phyloP scores from a whole-genome alignment of 2,113 vertebrate species.

The Podarcis raffonei region DNA sequence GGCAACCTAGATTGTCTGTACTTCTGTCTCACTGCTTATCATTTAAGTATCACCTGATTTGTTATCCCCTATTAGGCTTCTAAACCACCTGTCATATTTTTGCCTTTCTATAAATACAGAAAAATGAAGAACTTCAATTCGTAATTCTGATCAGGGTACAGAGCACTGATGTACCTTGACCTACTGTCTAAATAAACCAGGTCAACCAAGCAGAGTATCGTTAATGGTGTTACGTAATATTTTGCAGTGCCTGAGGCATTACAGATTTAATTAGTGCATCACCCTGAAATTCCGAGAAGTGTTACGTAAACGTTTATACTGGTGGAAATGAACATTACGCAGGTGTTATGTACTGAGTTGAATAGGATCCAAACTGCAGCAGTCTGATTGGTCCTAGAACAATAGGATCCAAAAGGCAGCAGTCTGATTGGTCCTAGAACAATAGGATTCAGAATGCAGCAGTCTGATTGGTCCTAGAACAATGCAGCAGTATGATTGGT shows the following conservation, averaged over 20 bases:
- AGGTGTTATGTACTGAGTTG: no score
- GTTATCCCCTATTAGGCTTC: no score
- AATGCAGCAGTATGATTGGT: no score
- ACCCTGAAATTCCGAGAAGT: slow-evolving; percentile 70
- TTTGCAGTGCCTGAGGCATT: slow-evolving; percentile 65
- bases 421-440: no score
- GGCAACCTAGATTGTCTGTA: no score
- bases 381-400: no score
- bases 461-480: no score
- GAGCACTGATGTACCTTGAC: slow-evolving; percentile 29
- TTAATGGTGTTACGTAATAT: slow-evolving; percentile 28
- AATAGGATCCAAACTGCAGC: no score
- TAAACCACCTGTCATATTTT: background rate
- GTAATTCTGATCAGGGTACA: background rate
- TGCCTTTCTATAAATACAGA: background rate
- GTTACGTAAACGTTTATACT: slow-evolving; percentile 65
- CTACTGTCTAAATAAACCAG: slow-evolving; percentile 18
- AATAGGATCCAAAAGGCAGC: no score
- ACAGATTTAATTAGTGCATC: slow-evolving; percentile 66
- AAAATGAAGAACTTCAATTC: background rate
- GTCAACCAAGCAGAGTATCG: slow-evolving; percentile 51
- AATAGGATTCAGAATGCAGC: no score
- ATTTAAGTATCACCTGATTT: no score
- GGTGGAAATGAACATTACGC: slow-evolving; percentile 47
- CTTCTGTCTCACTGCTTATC: no score